Base-by-base conservation (phyloP, 2,888 invertebrate species). In the Neria commutata region DNA sequence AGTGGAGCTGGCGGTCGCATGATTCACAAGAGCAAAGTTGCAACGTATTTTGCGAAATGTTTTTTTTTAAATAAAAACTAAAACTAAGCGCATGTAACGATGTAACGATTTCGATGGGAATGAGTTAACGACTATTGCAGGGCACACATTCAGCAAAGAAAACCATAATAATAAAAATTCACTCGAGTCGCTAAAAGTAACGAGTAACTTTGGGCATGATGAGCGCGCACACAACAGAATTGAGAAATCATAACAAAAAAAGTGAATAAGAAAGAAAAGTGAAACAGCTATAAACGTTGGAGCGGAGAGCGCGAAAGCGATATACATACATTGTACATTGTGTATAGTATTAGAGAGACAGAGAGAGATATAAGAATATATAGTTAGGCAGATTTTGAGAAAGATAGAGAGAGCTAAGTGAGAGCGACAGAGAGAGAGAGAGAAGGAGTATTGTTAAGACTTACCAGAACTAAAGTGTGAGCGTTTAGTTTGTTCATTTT, bases 391-490 rank as follows among this genome's bases (percentile, higher is more conserved):
- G 50, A 53, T 37, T 47, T 42, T 53, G 60, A 60, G 48, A 53
- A 49, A 50, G 1, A 54, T 24, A 58, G 42, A 54, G 48, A 53
- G 40, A 54, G 46, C 16, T 40, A 23, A n/a, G 19, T n/a, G 53
- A 55, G 55, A 53, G 23, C 58, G 42, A 23, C 49, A 48, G 26
- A 37, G 48, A 63, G 49, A 58, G 42, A 64, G 59, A 29, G 40
- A 47, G 49, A 60, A 51, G 63, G 24, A 60, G 56, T 59, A 65
- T 70, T 59, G n/a, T 54, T 58, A 61, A 67, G 72, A 79, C 85
- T 88, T 88, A 93, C 93, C 92, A 87, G 91, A 89, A 84, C 91
- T 92, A 85, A 92, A 93, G 85, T 93, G 92, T 79, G 93, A 93
- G 83, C 92, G 89, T 85, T 93, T 93, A 77, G 91, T 90, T 82